Evolutionary conservation across 2,888 invertebrate species (phyloP).

Genomic region (Ochropleura plecta): DNA sequence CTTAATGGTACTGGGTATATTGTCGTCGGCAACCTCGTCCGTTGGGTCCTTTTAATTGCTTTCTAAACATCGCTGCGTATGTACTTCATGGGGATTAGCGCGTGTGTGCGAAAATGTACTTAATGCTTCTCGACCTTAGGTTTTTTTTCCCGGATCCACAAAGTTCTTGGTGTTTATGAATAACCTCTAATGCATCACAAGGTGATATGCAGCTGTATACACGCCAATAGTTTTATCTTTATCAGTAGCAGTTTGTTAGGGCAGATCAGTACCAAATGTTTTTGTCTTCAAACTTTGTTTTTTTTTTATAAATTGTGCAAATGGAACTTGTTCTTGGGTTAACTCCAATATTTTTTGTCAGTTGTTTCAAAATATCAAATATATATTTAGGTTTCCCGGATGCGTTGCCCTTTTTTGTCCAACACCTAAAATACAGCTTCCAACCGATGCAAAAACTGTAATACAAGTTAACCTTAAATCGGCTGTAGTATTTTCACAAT

Average conservation of each 20-base stretch:
- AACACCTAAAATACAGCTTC: background rate
- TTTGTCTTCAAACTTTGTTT: slow-evolving; percentile 17
- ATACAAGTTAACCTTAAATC: background rate
- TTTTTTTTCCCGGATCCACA: slow-evolving; percentile 7
- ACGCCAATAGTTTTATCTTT: slow-evolving; percentile 10
- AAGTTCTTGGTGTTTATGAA: background rate
- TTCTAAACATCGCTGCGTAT: slow-evolving; percentile 51
- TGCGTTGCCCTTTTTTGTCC: background rate
- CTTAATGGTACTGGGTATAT: slow-evolving; percentile 67
- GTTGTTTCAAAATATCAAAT: background rate
- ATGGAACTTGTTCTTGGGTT: slow-evolving; percentile 3
- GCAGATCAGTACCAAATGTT: slow-evolving; percentile 27
- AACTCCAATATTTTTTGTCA: slow-evolving; percentile 1
- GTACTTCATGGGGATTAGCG: slow-evolving; percentile 34
- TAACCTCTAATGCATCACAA: background rate
- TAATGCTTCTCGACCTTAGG: background rate
- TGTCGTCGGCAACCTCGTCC: slow-evolving; percentile 49
- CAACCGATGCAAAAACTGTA: background rate
- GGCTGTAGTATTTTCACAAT: slow-evolving; percentile 7
- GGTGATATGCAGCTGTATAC: slow-evolving; percentile 12
- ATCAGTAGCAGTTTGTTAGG: slow-evolving; percentile 8
- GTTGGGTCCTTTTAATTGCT: slow-evolving; percentile 59
- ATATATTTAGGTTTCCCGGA: background rate
- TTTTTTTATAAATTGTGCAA: background rate
- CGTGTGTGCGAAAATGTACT: slow-evolving; percentile 13